phyloP scores from a whole-genome alignment of 2,888 invertebrate genomes.

The Danaus chrysippus region DNA sequence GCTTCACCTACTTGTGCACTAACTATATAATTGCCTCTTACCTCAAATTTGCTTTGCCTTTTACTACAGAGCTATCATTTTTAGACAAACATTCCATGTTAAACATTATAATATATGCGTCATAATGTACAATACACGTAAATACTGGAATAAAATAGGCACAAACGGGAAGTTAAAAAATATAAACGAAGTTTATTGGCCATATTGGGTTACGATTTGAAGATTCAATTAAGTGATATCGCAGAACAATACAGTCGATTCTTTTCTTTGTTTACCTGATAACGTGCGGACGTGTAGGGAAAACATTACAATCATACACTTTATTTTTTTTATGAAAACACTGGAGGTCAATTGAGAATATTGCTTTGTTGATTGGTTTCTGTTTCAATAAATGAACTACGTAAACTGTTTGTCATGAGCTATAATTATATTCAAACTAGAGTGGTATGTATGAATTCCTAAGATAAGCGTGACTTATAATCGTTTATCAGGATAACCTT shows the following conservation, averaged over 20 bases:
- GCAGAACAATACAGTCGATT: conserved; percentile 61
- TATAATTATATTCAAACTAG: conserved; percentile 6
- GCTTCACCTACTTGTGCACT: conserved; percentile 57
- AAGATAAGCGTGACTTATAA: conserved; percentile 9
- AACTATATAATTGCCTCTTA: conserved; percentile 53
- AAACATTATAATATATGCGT: conserved; percentile 8
- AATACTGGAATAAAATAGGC: not conserved
- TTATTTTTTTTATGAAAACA: conserved; percentile 41
- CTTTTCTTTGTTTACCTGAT: conserved; percentile 61
- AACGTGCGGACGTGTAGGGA: conserved; percentile 47
- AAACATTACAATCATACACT: conserved; percentile 50
- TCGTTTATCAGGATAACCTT: conserved; percentile 3
- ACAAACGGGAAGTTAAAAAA: conserved; percentile 10
- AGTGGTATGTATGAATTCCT: conserved; percentile 5
- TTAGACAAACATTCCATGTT: not conserved
- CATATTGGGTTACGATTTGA: conserved; percentile 51
- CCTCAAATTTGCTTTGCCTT: conserved; percentile 17
- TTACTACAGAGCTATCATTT: conserved; percentile 7
- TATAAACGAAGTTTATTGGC: conserved; percentile 26
- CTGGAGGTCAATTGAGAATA: conserved; percentile 31
- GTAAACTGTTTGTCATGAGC: not conserved
- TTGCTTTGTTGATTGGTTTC: not conserved
- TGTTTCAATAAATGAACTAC: not conserved
- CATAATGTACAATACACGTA: not conserved
- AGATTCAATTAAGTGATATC: conserved; percentile 72